A percentile compares a stretch with the other conserved stretches of the same genome.
phyloP scores from a whole-genome alignment of 2,888 invertebrate genomes.

The Dryocosmus kuriphilus region DNA sequence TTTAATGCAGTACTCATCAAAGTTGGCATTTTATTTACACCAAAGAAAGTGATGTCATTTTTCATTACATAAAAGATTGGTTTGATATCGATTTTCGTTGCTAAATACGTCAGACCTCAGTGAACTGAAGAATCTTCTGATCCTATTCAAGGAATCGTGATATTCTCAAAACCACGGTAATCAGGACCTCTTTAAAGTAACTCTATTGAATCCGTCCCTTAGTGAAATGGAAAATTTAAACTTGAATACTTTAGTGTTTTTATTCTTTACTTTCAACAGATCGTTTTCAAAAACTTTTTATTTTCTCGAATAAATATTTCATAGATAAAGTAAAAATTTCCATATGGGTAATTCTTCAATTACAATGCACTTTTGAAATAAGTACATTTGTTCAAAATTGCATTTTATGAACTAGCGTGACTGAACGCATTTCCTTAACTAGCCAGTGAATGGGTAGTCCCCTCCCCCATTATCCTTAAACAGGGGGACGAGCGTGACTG shows the following conservation, averaged over 20 bases:
- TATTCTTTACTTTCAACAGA: neutral
- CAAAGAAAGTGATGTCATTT: neutral
- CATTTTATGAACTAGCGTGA: too few relatives aligned
- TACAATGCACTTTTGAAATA: too few relatives aligned
- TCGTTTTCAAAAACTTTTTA: neutral
- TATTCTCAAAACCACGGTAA: neutral
- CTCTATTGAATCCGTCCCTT: neutral
- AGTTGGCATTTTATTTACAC: neutral
- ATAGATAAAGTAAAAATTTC: too few relatives aligned
- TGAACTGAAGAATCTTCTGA: neutral
- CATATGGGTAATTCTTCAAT: too few relatives aligned
- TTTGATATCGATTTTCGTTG: neutral
- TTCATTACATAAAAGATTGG: neutral
- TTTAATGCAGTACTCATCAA: neutral
- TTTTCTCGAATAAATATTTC: neutral
- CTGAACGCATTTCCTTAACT: too few relatives aligned
- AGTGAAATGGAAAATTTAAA: neutral
- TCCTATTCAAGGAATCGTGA: neutral
- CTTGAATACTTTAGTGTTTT: neutral
- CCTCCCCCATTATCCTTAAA: too few relatives aligned
- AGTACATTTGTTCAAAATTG: too few relatives aligned
- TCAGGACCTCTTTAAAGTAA: neutral
- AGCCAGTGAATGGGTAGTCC: too few relatives aligned
- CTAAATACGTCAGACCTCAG: neutral
- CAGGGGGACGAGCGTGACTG: too few relatives aligned